Conservation (phyloP, 2,888 invertebrate species). For the Nebria brevicollis region DNA sequence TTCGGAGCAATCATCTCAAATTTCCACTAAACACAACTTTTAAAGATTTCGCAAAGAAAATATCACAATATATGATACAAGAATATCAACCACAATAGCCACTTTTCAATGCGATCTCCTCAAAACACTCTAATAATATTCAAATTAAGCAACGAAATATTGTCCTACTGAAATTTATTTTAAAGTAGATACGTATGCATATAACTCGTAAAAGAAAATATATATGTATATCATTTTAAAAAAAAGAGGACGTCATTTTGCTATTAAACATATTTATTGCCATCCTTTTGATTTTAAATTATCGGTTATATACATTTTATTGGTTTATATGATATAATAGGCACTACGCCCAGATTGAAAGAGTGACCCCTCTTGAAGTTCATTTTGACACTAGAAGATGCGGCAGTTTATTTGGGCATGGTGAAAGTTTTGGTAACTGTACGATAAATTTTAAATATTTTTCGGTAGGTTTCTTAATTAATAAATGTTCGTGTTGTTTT, state of each 20-base stretch:
- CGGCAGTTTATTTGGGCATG: not conserved
- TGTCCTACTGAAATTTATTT: too few relatives aligned
- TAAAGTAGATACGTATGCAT: too few relatives aligned
- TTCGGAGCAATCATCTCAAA: not conserved
- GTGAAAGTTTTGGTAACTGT: not conserved
- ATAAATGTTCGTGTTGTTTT: slow-evolving; percentile 31
- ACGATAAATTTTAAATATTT: slow-evolving; percentile 35
- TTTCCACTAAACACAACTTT: not conserved
- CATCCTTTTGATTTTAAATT: too few relatives aligned
- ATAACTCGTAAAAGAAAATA: too few relatives aligned
- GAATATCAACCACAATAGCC: too few relatives aligned
- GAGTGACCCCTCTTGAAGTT: not conserved
- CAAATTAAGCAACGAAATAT: too few relatives aligned
- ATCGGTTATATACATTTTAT: not conserved
- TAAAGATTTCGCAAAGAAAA: not conserved
- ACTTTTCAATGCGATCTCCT: too few relatives aligned
- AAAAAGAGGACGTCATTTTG: too few relatives aligned
- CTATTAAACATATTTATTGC: too few relatives aligned
- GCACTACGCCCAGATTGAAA: not conserved
- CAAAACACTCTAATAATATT: too few relatives aligned
- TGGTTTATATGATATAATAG: not conserved
- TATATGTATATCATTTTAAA: too few relatives aligned
- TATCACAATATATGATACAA: not conserved
- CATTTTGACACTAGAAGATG: not conserved
- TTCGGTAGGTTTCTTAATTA: slow-evolving; percentile 45